Base-by-base conservation (phyloP, 2,888 invertebrate species). In the Ganaspis brasiliensis region DNA sequence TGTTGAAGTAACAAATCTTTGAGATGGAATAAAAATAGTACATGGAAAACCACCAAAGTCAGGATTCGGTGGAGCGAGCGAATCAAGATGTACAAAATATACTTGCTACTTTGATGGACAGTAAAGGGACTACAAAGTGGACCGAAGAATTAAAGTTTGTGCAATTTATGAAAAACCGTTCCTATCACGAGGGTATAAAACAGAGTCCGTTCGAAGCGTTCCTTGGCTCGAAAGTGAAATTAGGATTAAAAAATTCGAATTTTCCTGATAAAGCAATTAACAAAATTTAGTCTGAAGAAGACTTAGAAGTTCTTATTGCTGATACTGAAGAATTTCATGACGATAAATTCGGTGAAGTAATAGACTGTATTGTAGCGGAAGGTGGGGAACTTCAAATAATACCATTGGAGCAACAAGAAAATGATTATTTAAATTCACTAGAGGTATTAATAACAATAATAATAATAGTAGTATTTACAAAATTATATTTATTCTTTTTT, bases 51-150 rank as follows among this genome's bases (percentile, higher is more conserved):
- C 35, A 8, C 5, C 8, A 8, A 8, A n/a, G n/a, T n/a, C n/a
- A n/a, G n/a, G n/a, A n/a, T n/a, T n/a, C n/a, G n/a, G n/a, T n/a
- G n/a, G n/a, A 35, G 35, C 35, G 35, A 6, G 35, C 35, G 35
- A 35, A 35, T 35, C 35, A 35, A 35, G 35, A 35, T 35, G 35
- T 35, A 35, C 35, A 35, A 35, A 35, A 35, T 35, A 35, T 35
- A 49, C 45, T 45, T 45, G 45, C 45, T 45, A 45, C 45, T 45
- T 45, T 45, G n/a, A 45, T 45, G 45, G 45, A 45, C 45, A 45
- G 45, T n/a, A 8, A 45, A 45, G 5, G 12, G 45, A 45, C 45
- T n/a, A 45, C 9, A 45, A 45, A 45, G 45, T 45, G 45, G 45
- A n/a, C 45, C n/a, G 40, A 45, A 45, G 45, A 45, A 45, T 45